Base-by-base conservation (phyloP, 92 coral and sea anemone genomes). In the Zoanthus solanderi region DNA sequence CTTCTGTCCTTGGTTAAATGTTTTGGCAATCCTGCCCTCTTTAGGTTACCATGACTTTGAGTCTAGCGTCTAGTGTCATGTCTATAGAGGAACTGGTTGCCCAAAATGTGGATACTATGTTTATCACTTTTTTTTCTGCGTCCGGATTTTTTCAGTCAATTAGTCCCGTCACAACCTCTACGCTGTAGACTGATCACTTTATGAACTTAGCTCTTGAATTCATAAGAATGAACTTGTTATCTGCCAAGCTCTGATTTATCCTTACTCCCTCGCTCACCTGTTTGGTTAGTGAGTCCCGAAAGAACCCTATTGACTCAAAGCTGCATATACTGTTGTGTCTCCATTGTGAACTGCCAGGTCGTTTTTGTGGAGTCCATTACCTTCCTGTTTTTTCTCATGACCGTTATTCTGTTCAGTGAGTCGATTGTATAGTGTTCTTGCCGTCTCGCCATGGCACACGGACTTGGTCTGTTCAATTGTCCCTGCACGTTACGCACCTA, bases 311-410 rank as follows among this genome's bases (percentile, higher is more conserved):
- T 65, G 69, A 7, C 29, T 63, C 69, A 6, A 1, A 29, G 31
- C 75, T 69, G 13, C 23, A 23, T 71, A 71, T 71, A 32, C 17
- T 71, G 75, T 8, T 1, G 7, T 23, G 6, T 68, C 74, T 68
- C 74, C 74, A 68, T 68, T 30, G 12, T 68, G 45, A 9, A 7
- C 74, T 30, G 74, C 32, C 46, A 18, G 75, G 0, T 71, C 47
- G 13, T 71, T 16, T 23, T 31, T 71, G 75, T 71, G 75, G 37
- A 71, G 42, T 18, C 45, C 37, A 32, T 71, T 71, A 4, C 46
- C 75, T 71, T 71, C 75, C 75, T 71, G 75, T 9, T 54, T 54
- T 71, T 29, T 69, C 75, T 71, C 13, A 14, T 71, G 75, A 28
- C 42, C 75, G 2, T 37, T 37, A 2, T 37, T 37, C 2, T 37